phyloP scores from a whole-genome alignment of 1,140 invertebrate species.

The Formica exsecta region DNA sequence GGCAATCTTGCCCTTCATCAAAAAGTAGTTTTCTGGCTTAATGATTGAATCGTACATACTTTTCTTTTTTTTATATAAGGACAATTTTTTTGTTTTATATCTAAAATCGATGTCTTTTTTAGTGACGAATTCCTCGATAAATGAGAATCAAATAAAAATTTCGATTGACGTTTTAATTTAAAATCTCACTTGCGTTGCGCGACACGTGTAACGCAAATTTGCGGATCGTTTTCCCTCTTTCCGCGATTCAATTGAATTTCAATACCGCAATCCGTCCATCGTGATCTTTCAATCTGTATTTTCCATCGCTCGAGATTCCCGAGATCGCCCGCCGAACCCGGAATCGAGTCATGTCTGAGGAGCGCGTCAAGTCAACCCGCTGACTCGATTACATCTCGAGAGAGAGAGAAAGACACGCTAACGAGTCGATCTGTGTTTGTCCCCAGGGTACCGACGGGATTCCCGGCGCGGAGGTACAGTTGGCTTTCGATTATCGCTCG shows the following conservation, averaged over 20 bases:
- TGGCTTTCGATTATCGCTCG: constrained; percentile 75
- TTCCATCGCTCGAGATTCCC: neutral
- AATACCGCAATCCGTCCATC: neutral
- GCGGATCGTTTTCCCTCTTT: neutral
- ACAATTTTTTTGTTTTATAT: neutral
- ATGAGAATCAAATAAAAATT: neutral
- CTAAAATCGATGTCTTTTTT: neutral
- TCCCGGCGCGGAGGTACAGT: constrained; percentile 93
- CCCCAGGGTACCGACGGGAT: constrained; percentile 96
- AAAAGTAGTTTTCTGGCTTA: constrained; percentile 28
- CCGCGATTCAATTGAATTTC: constrained; percentile 24
- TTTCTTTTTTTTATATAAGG: neutral
- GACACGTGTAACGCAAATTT: neutral
- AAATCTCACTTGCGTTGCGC: neutral
- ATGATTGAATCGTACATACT: neutral
- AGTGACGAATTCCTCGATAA: neutral
- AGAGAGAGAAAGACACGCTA: constrained; percentile 57
- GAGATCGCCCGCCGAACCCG: neutral
- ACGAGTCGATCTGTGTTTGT: constrained; percentile 79
- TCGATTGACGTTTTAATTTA: too few species aligned
- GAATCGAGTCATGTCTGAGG: constrained; percentile 40
- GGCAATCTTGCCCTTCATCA: constrained; percentile 15
- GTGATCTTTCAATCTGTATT: neutral
- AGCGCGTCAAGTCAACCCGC: constrained; percentile 31
- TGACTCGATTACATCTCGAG: constrained; percentile 63